Evolutionary conservation across 2,113 vertebrate species (phyloP), one percentile per base, ranked within the genome.

Genomic region (Labeo catla): DNA sequence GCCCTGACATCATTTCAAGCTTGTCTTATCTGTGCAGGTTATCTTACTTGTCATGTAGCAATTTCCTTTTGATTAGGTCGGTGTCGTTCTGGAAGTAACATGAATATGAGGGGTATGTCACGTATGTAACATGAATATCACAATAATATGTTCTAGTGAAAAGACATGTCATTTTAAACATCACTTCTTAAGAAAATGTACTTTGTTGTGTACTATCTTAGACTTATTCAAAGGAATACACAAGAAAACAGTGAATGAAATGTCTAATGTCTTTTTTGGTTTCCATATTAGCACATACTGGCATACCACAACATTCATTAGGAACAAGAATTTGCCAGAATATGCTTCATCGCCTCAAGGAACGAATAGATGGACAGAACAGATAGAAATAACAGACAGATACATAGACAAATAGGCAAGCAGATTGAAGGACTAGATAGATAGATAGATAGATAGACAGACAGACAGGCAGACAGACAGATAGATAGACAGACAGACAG

Each of bases 1-100:
- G 12, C 13, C 28, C 15, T 39, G 12, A 63, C 52, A 68, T 8
- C 6, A 36, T 47, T 63, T 49, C 15, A 86, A 39, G 21, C 79
- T 21, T n/a, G 15, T 12, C 28, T 87, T 82, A 88, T 90, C 57
- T 85, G 68, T 36, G 79, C 61, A 61, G 5, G 13, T 10, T 3
- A 85, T 89, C 81, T 39, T 7, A 28, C 83, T 52, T n/a, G 50
- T 76, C 81, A 79, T 10, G 47, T 13, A 66, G 16, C 73, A 45
- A 57, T 9, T 85, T 68, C 76, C 63, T 63, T 43, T 34, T 34
- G 12, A 43, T 36, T 12, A 65, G 59, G 61, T 63, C 9, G 23
- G 34, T 76, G 43, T 21, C 19, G 12, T 43, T 43, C 15, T 12
- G 10, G 10, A 47, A 36, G 3, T 8, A 19, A 57, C 19, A 57